Conservation (phyloP, 2,113 vertebrate genomes). For the Datnioides undecimradiatus region DNA sequence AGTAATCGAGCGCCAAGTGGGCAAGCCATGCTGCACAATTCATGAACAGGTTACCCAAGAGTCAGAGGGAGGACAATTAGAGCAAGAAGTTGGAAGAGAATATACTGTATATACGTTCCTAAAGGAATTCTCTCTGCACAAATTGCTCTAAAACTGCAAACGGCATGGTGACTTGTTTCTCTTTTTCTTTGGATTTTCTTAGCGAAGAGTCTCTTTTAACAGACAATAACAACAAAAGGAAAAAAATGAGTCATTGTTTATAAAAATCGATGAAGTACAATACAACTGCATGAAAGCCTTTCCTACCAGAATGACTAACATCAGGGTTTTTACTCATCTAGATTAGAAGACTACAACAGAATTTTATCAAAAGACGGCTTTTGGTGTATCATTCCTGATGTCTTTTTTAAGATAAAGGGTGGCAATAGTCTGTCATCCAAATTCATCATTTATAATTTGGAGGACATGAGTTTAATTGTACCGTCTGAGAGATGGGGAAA, state of each 20-base stretch:
- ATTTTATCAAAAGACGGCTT: background rate
- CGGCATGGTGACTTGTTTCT: background rate
- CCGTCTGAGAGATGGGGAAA: conserved; percentile 14
- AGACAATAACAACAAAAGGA: background rate
- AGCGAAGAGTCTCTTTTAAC: conserved; percentile 2
- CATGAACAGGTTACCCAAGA: conserved; percentile 79
- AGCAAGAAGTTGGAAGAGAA: conserved; percentile 20
- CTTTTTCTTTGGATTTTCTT: background rate
- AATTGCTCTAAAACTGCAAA: conserved; percentile 9
- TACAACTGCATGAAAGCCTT: background rate
- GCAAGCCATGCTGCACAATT: conserved; percentile 80
- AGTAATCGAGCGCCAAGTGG: conserved; percentile 79
- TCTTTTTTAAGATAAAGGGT: conserved; percentile 8
- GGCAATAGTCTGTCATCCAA: background rate
- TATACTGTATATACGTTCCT: background rate
- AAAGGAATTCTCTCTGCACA: conserved; percentile 3
- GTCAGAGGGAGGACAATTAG: conserved; percentile 61
- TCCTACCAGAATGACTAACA: conserved; percentile 25
- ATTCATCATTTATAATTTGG: conserved; percentile 3
- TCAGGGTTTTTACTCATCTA: background rate
- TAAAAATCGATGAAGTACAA: conserved; percentile 24
- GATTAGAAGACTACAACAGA: background rate
- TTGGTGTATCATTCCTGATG: background rate
- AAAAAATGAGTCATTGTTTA: background rate
- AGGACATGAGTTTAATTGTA: conserved; percentile 20